Percentiles rank a stretch among this genome's conserved stretches.
These are phyloP conservation scores for Pristionchus arcanus DNA, from an alignment of 2,888 invertebrate genomes.

Conservation along the genomic window DNA sequence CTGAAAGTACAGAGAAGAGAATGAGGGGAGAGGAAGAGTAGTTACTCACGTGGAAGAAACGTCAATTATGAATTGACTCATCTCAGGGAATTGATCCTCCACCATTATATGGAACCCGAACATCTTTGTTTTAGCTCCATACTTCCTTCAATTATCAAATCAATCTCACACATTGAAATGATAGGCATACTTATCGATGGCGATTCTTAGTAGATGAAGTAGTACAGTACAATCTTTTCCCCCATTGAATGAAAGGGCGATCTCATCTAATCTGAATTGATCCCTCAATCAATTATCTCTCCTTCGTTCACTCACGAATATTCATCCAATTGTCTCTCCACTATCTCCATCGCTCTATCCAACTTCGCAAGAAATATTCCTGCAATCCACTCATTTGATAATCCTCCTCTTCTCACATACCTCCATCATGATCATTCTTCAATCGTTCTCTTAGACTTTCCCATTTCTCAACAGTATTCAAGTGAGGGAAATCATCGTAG, in stretches of 20 bases:
- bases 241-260: conserved; percentile 96
- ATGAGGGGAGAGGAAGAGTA: conserved; percentile 84
- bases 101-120: conserved; percentile 89
- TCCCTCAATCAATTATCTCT: background rate
- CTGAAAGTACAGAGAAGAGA: conserved; percentile 81
- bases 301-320: conserved; percentile 61
- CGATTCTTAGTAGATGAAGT: conserved; percentile 84
- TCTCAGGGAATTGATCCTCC: conserved; percentile 89
- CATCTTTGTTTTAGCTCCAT: conserved; percentile 66
- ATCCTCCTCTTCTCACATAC: background rate
- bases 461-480: conserved; percentile 75
- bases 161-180: background rate
- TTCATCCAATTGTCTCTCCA: conserved; percentile 79
- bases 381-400: conserved; percentile 23
- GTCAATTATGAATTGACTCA: conserved; percentile 88
- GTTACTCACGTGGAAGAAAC: conserved; percentile 64
- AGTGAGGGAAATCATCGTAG: conserved; percentile 80
- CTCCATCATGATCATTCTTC: conserved; percentile 2
- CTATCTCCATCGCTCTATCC: conserved; percentile 78
- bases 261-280: conserved; percentile 86
- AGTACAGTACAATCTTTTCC: conserved; percentile 98
- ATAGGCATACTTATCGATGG: conserved; percentile 69
- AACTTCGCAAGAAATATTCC: conserved; percentile 70
- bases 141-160: conserved; percentile 11
- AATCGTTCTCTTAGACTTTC: conserved; percentile 58